Conservation (phyloP, 2,113 vertebrate species). For the Pseudolaguvia tuberculata region DNA sequence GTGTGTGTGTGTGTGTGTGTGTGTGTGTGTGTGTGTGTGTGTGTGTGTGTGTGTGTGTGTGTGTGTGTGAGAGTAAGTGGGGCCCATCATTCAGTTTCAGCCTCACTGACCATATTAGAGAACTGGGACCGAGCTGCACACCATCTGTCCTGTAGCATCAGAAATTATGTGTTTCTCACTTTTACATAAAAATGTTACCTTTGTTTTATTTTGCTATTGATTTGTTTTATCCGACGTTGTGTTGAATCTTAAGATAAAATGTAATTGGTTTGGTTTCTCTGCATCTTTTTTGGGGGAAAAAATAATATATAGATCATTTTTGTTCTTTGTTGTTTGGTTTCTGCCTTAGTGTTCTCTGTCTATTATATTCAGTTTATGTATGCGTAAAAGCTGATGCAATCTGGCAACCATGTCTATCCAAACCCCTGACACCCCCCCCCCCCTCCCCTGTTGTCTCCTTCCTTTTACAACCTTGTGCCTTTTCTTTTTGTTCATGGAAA, state of each 20-base stretch:
- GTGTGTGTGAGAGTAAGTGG: constrained; percentile 6
- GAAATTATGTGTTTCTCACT: not conserved
- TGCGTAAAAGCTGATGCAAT: not conserved
- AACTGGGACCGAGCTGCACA: not conserved
- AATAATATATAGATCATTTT: no score
- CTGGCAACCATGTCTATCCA: not conserved
- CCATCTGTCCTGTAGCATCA: not conserved
- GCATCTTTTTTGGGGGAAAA: not conserved
- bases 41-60: not conserved
- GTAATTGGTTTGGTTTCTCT: not conserved
- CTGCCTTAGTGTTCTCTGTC: not conserved
- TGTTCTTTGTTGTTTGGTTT: not conserved
- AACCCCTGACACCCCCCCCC: no score
- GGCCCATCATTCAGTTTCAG: constrained; percentile 15
- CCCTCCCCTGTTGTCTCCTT: not conserved
- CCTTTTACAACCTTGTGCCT: not conserved
- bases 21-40: no score
- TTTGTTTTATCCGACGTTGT: not conserved
- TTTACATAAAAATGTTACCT: not conserved
- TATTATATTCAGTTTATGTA: not conserved
- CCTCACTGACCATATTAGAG: constrained; percentile 23
- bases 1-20: no score
- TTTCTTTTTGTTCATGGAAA: not conserved
- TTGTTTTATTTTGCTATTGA: not conserved
- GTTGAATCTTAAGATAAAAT: not conserved